phyloP scores from a whole-genome alignment of 2,888 invertebrate species.

The Prionchulus punctatus region DNA sequence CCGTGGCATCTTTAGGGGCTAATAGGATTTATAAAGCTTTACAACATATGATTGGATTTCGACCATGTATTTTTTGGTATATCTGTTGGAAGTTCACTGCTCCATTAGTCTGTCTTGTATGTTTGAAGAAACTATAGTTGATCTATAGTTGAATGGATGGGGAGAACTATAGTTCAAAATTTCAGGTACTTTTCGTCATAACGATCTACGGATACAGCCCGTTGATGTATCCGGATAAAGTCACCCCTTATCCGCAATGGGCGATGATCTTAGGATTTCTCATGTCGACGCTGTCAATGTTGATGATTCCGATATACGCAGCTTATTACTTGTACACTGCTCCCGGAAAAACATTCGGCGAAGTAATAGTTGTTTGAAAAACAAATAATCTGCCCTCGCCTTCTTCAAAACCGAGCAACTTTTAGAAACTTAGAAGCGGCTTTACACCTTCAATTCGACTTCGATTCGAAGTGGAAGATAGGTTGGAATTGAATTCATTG shows the following conservation, averaged over 20 bases:
- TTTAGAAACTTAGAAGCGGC: no score
- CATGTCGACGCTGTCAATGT: conserved; percentile 63
- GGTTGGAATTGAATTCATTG: no score
- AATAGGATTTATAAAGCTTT: conserved; percentile 59
- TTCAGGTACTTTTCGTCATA: conserved; percentile 60
- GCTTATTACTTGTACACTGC: conserved; percentile 48
- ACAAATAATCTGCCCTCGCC: no score
- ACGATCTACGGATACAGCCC: conserved; percentile 63
- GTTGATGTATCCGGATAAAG: conserved; percentile 45
- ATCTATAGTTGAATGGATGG: neutral
- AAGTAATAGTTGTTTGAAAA: conserved; percentile 33
- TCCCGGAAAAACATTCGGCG: conserved; percentile 39
- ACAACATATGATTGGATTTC: conserved; percentile 61
- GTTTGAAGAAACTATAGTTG: conserved; percentile 16
- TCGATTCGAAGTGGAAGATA: no score
- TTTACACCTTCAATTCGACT: no score
- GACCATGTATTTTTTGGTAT: conserved; percentile 61
- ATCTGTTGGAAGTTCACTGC: conserved; percentile 72
- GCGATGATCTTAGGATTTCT: conserved; percentile 62
- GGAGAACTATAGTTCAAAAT: conserved; percentile 16
- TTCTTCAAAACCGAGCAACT: no score
- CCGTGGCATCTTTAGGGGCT: conserved; percentile 28
- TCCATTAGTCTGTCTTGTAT: conserved; percentile 62
- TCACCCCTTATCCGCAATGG: conserved; percentile 59
- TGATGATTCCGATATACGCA: conserved; percentile 68